Percentiles rank a stretch among this genome's conserved stretches.
Evolutionary conservation across 1,140 invertebrate genomes (phyloP).

Genomic region (Hydropsyche tenuis): DNA sequence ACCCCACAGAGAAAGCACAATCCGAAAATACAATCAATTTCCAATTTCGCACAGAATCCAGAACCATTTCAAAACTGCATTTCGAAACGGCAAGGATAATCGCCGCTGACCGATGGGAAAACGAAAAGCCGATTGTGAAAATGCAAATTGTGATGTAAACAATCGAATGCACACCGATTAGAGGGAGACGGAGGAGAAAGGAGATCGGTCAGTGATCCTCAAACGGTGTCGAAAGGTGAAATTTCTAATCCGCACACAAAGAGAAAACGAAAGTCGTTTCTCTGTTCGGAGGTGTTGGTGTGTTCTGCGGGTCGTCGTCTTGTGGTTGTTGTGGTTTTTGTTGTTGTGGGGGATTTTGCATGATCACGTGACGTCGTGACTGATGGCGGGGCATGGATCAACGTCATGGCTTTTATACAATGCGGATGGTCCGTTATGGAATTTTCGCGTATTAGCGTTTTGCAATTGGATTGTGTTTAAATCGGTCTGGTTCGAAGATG

Average conservation of each 20-base stretch:
- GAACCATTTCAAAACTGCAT: neutral
- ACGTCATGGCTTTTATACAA: no score
- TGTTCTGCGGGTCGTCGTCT: no score
- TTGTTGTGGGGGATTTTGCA: constrained; percentile 18
- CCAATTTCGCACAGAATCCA: no score
- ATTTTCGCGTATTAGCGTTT: no score
- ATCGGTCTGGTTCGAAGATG: no score
- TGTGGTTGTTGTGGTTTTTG: no score
- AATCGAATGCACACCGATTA: constrained; percentile 4
- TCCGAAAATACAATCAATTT: no score
- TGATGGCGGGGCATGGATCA: neutral
- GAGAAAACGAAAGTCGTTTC: constrained; percentile 30
- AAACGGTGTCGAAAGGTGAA: constrained; percentile 37
- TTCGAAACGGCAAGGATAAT: neutral
- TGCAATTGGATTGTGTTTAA: no score
- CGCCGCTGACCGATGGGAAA: constrained; percentile 1
- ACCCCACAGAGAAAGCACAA: no score
- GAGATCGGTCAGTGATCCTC: constrained; percentile 37
- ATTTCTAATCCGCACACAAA: constrained; percentile 33
- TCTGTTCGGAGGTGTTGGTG: no score
- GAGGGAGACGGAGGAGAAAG: neutral
- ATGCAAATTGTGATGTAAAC: constrained; percentile 21
- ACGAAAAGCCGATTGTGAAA: constrained; percentile 6
- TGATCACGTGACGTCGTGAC: constrained; percentile 4
- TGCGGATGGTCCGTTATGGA: no score